Evolutionary conservation across 64 coral and sea anemone species (phyloP).

Genomic region (Acropora yongei): DNA sequence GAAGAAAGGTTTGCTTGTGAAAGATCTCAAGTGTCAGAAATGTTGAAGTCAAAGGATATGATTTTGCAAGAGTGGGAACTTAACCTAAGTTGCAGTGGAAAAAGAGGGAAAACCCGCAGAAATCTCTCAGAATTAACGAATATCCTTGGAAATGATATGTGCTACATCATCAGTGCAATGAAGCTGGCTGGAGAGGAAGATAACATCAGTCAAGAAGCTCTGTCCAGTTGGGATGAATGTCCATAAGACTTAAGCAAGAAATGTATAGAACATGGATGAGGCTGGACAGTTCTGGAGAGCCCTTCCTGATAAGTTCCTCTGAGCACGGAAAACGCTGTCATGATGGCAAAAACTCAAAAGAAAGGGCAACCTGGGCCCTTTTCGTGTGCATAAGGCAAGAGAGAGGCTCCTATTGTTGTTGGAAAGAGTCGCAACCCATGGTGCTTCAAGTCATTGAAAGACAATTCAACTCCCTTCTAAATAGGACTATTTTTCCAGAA

Average conservation of each 20-base stretch:
- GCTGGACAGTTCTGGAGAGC: neutral
- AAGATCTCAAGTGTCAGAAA: conserved; percentile 23
- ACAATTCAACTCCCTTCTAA: conserved; percentile 11
- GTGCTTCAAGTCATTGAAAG: conserved; percentile 38
- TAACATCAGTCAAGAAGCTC: neutral
- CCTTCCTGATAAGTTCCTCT: neutral
- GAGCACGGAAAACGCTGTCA: neutral
- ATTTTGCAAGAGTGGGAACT: conserved; percentile 12
- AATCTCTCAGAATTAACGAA: neutral
- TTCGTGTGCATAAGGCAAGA: conserved; percentile 22
- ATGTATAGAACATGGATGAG: conserved; percentile 3
- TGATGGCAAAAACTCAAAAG: conserved; percentile 39
- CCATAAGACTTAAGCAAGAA: neutral
- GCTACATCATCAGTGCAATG: neutral
- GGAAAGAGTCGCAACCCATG: conserved; percentile 14
- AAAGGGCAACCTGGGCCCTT: conserved; percentile 24
- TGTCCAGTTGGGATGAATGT: neutral
- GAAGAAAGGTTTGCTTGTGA: conserved; percentile 57
- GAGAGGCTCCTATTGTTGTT: conserved; percentile 28
- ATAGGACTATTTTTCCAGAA: neutral
- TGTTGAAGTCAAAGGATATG: neutral
- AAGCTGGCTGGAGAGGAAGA: neutral
- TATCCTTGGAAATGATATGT: neutral
- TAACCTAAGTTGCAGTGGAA: conserved; percentile 5
- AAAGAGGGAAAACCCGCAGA: conserved; percentile 23